A percentile compares a stretch with the other conserved stretches of the same genome.
These are phyloP conservation scores for Porphyrio hochstetteri DNA, from an alignment of 2,113 vertebrate genomes.

Conservation along the genomic window DNA sequence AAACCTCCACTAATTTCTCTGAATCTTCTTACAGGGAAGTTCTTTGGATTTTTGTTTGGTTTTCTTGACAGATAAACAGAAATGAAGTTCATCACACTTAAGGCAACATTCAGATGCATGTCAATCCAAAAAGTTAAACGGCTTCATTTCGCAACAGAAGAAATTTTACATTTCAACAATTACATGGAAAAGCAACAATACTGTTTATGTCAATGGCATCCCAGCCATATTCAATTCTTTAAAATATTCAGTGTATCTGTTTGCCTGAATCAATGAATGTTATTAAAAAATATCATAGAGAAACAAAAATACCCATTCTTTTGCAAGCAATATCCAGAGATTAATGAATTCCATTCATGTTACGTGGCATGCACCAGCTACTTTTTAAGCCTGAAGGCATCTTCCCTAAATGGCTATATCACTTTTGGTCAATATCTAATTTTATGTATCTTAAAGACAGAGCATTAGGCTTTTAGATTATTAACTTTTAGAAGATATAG, in stretches of 20 bases:
- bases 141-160: background rate
- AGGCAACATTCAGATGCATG: background rate
- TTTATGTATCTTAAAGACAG: background rate
- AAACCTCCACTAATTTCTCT: background rate
- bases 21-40: background rate
- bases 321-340: background rate
- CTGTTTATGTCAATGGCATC: accelerated
- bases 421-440: background rate
- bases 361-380: background rate
- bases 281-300: background rate
- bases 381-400: background rate
- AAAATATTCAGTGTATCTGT: background rate
- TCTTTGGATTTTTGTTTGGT: background rate
- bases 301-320: background rate
- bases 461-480: background rate
- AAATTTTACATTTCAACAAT: background rate
- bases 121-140: background rate
- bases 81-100: background rate
- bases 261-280: background rate
- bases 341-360: background rate
- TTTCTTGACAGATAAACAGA: background rate
- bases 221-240: accelerated
- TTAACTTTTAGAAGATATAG: background rate
- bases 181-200: background rate
- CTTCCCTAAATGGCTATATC: background rate